Conservation (phyloP, 2,113 vertebrate species). For the Corythoichthys intestinalis region DNA sequence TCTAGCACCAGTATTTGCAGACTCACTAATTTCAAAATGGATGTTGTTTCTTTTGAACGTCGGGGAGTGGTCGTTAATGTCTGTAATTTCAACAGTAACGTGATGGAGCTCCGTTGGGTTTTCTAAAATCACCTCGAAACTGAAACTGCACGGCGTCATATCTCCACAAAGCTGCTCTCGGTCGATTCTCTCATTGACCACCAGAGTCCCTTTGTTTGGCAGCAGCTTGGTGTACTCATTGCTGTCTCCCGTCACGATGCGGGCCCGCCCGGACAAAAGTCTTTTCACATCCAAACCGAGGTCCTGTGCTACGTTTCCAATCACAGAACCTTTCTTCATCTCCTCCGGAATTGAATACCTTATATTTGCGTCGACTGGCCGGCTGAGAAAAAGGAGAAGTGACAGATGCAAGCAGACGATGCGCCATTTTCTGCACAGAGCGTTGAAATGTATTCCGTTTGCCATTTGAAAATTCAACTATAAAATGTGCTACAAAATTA, state of each 20-base stretch:
- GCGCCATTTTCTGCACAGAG: neutral
- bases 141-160: conserved; percentile 45
- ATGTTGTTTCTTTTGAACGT: too few relatives aligned
- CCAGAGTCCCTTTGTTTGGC: conserved; percentile 46
- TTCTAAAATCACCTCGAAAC: conserved; percentile 58
- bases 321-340: conserved; percentile 39
- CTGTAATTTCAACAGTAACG: neutral
- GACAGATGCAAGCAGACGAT: neutral
- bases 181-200: conserved; percentile 52
- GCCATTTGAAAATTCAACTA: too few relatives aligned
- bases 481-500: too few relatives aligned
- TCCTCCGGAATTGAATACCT: conserved; percentile 54
- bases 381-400: too few relatives aligned
- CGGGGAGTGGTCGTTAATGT: too few relatives aligned
- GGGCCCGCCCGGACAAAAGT: conserved; percentile 38
- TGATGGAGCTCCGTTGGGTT: conserved; percentile 54
- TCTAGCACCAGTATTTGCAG: neutral
- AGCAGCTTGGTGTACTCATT: conserved; percentile 45
- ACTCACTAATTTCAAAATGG: conserved; percentile 9
- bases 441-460: too few relatives aligned
- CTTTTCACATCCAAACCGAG: conserved; percentile 45
- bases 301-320: conserved; percentile 57
- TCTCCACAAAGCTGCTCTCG: conserved; percentile 52
- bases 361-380: too few relatives aligned
- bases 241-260: conserved; percentile 32